A percentile compares a stretch with the other conserved stretches of the same genome.
These are phyloP conservation scores for Ceryle rudis DNA, from an alignment of 2,797 vertebrate species.

Conservation along the genomic window DNA sequence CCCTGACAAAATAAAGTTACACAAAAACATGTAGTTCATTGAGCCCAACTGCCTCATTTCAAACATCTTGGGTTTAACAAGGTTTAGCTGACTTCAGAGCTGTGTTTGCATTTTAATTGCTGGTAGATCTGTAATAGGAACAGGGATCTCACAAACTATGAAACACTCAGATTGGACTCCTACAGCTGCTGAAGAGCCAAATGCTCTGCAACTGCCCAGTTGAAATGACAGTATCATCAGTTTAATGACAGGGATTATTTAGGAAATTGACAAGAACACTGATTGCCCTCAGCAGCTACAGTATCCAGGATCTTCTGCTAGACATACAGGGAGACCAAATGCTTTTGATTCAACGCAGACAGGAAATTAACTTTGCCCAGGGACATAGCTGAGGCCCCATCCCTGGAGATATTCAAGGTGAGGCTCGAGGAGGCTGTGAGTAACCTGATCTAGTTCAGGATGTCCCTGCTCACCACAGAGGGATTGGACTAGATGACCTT, in stretches of 20 bases:
- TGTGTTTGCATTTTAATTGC: background rate
- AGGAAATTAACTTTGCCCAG: background rate
- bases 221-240: background rate
- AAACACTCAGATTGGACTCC: background rate
- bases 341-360: background rate
- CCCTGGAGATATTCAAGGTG: no score
- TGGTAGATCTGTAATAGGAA: background rate
- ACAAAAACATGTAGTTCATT: background rate
- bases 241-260: background rate
- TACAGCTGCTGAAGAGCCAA: background rate
- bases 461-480: no score
- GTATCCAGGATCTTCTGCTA: background rate
- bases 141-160: background rate
- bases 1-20: constrained; percentile 30
- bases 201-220: background rate
- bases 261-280: background rate
- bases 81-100: background rate
- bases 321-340: background rate
- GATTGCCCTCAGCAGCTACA: background rate
- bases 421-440: no score
- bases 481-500: no score
- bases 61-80: background rate
- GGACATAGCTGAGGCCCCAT: no score
- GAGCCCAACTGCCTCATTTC: background rate
- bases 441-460: no score